Evolutionary conservation across 1,140 invertebrate genomes (phyloP).

Genomic region (Onthophagus taurus): DNA sequence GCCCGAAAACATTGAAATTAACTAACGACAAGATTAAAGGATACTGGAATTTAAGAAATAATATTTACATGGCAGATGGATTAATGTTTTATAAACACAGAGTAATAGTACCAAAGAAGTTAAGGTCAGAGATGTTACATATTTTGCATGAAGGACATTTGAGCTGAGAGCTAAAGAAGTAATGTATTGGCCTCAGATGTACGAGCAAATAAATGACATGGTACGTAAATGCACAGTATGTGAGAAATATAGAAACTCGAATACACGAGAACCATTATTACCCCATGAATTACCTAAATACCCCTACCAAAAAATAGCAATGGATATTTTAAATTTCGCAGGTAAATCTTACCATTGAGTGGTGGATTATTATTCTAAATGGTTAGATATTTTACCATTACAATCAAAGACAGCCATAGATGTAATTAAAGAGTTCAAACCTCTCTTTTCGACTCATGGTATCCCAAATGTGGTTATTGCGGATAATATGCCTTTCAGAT

Average conservation of each 20-base stretch:
- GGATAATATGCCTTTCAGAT: slow-evolving; percentile 28
- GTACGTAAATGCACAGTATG: slow-evolving; percentile 5
- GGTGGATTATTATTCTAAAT: slow-evolving; percentile 8
- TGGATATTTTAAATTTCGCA: slow-evolving; percentile 4
- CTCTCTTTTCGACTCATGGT: slow-evolving; percentile 26
- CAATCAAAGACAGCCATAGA: slow-evolving; percentile 8
- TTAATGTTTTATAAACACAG: slow-evolving; percentile 6
- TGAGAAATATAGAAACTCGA: neutral
- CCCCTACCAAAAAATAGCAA: neutral
- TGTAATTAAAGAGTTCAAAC: slow-evolving; percentile 22
- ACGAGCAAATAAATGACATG: neutral
- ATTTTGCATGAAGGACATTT: slow-evolving; percentile 10
- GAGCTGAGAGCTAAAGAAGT: slow-evolving; percentile 1
- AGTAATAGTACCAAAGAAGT: slow-evolving; percentile 5
- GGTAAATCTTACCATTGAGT: slow-evolving; percentile 4
- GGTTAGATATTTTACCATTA: slow-evolving; percentile 5
- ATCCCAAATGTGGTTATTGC: slow-evolving; percentile 23
- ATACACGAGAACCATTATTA: slow-evolving; percentile 6
- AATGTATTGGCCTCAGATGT: slow-evolving; percentile 7
- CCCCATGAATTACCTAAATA: neutral
- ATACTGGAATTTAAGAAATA: slow-evolving; percentile 2
- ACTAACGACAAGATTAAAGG: neutral
- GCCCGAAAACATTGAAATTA: slow-evolving; percentile 1
- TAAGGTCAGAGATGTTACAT: slow-evolving; percentile 8
- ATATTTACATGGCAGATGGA: slow-evolving; percentile 2